Conservation (phyloP, 1,140 invertebrate species). For the Halotydeus destructor region DNA sequence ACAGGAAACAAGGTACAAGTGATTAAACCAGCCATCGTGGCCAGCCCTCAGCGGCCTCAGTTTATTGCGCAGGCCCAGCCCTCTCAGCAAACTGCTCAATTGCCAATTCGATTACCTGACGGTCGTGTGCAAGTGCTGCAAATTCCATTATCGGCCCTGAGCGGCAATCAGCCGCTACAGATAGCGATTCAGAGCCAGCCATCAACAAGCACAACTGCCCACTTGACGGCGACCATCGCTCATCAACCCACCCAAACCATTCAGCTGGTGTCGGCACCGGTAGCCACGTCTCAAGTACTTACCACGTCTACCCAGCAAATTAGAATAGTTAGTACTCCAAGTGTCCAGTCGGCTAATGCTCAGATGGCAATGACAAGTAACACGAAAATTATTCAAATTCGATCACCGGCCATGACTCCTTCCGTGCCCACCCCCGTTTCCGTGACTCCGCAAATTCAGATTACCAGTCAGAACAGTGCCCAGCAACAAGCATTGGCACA, state of each 20-base stretch:
- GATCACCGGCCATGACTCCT: background rate
- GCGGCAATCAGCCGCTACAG: conserved; percentile 1
- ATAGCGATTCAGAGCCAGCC: conserved; percentile 5
- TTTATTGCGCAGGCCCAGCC: background rate
- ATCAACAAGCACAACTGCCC: background rate
- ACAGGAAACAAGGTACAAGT: conserved; percentile 1
- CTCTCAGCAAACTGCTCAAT: background rate
- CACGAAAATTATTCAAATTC: conserved; percentile 2
- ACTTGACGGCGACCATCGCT: background rate
- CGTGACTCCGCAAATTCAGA: too few relatives aligned
- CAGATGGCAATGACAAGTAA: conserved; percentile 9
- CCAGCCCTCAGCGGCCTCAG: background rate
- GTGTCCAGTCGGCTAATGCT: conserved; percentile 20
- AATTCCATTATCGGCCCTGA: conserved; percentile 21
- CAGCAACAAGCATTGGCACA: too few relatives aligned
- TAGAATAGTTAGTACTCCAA: conserved; percentile 4
- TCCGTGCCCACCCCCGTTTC: too few relatives aligned
- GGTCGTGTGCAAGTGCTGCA: conserved; percentile 70
- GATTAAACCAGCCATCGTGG: background rate
- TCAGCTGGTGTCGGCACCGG: background rate
- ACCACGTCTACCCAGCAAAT: background rate
- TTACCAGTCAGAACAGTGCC: too few relatives aligned
- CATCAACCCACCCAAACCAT: background rate
- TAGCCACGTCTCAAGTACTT: background rate
- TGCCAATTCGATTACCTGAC: conserved; percentile 42